phyloP scores from a whole-genome alignment of 2,797 vertebrate genomes.

The Coregonus ussuriensis region DNA sequence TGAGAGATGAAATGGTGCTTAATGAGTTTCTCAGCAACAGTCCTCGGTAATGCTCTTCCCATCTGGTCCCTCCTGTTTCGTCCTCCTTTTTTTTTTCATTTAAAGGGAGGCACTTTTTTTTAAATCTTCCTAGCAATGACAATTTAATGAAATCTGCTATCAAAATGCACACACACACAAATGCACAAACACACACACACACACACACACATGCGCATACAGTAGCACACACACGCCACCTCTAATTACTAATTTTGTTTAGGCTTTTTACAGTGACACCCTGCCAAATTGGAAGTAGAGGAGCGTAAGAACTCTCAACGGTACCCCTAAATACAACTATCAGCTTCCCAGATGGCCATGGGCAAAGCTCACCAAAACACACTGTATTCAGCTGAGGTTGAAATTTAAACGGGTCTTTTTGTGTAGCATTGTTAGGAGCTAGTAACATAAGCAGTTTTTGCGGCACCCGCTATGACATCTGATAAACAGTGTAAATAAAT shows the following conservation, averaged over 20 bases:
- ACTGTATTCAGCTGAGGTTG: background rate
- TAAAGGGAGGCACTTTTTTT: conserved; percentile 29
- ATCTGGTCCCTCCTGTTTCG: conserved; percentile 28
- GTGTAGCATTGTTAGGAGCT: too few relatives aligned
- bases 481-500: too few relatives aligned
- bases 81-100: conserved; percentile 21
- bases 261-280: background rate
- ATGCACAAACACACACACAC: background rate
- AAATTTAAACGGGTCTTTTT: too few relatives aligned
- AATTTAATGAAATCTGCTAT: conserved; percentile 47
- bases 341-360: background rate
- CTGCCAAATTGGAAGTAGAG: background rate
- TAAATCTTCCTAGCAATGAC: conserved; percentile 42
- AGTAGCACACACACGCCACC: background rate
- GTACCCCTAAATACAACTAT: background rate
- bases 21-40: conserved; percentile 45
- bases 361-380: background rate
- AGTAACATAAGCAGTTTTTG: too few relatives aligned
- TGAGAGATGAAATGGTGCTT: conserved; percentile 47
- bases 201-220: conserved; percentile 17
- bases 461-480: too few relatives aligned
- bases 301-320: background rate
- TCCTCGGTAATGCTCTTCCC: conserved; percentile 29
- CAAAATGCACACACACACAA: conserved; percentile 1
- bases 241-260: background rate